Evolutionary conservation across 2,113 vertebrate species (phyloP).

Genomic region (Coregonus clupeaformis): DNA sequence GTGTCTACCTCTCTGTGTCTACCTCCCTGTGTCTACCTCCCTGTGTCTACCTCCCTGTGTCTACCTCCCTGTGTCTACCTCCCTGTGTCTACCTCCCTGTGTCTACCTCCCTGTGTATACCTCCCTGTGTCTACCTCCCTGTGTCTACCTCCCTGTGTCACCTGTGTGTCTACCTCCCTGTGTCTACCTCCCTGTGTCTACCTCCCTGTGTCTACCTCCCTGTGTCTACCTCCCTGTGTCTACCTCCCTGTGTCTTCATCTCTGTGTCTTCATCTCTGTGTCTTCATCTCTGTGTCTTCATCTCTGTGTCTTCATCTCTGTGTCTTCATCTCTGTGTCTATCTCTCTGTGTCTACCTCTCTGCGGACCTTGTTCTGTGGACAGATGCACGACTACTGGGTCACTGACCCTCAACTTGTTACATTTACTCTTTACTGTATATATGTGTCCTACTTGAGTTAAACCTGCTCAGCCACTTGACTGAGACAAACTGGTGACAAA

Average conservation of each 20-base stretch:
- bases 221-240: neutral
- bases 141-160: neutral
- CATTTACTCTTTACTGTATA: too few species aligned
- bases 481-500: too few species aligned
- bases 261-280: too few species aligned
- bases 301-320: neutral
- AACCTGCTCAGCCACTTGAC: too few species aligned
- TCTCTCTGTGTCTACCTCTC: neutral
- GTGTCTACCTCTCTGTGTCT: neutral
- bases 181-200: too few species aligned
- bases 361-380: neutral
- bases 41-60: neutral
- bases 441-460: too few species aligned
- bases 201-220: neutral
- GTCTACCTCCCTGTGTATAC: neutral
- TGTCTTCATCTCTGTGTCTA: too few species aligned
- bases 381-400: too few species aligned
- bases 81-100: neutral
- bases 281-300: too few species aligned
- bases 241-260: neutral
- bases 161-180: too few species aligned
- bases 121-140: neutral
- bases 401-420: too few species aligned
- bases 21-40: too few species aligned
- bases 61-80: neutral